A percentile compares a stretch with the other conserved stretches of the same genome.
Evolutionary conservation across 2,888 invertebrate species (phyloP).

Genomic region (Timema podura): DNA sequence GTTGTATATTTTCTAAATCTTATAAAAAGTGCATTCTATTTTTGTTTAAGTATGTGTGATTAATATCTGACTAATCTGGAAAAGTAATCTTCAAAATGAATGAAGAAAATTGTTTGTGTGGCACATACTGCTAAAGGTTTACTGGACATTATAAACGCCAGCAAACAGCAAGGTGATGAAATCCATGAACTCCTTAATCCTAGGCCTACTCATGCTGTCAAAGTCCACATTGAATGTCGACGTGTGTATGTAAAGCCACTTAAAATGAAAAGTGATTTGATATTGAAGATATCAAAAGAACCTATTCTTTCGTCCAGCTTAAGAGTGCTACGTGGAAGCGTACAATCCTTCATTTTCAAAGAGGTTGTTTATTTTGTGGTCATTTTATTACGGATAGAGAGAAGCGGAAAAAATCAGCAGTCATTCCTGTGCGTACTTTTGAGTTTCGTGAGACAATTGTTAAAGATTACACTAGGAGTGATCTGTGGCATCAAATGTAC

Average conservation of each 20-base stretch:
- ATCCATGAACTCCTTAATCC: background rate
- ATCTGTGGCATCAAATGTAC: slow-evolving; percentile 12
- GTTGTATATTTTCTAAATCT: background rate
- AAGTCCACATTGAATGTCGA: slow-evolving; percentile 10
- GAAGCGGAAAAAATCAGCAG: slow-evolving; percentile 7
- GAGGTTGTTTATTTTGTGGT: slow-evolving; percentile 6
- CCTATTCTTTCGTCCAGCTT: slow-evolving; percentile 2
- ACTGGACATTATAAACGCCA: background rate
- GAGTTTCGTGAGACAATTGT: slow-evolving; percentile 12
- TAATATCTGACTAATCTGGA: background rate
- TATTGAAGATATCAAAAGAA: background rate
- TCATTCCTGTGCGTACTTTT: slow-evolving; percentile 8
- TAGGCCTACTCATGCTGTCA: slow-evolving; percentile 3
- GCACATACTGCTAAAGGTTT: slow-evolving; percentile 10
- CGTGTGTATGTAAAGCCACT: slow-evolving; percentile 3
- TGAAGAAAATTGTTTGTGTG: slow-evolving; percentile 6
- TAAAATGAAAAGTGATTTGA: too few relatives aligned
- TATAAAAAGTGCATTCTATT: background rate
- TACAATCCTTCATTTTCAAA: slow-evolving; percentile 11
- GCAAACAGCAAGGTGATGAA: slow-evolving; percentile 6
- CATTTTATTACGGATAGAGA: background rate
- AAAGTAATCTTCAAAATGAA: background rate
- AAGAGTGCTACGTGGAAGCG: slow-evolving; percentile 10
- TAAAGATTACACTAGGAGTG: slow-evolving; percentile 2
- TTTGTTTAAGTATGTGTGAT: background rate